Percentiles rank a stretch among this genome's conserved stretches.
phyloP scores from a whole-genome alignment of 2,888 invertebrate species.

The Megalurothrips usitatus region DNA sequence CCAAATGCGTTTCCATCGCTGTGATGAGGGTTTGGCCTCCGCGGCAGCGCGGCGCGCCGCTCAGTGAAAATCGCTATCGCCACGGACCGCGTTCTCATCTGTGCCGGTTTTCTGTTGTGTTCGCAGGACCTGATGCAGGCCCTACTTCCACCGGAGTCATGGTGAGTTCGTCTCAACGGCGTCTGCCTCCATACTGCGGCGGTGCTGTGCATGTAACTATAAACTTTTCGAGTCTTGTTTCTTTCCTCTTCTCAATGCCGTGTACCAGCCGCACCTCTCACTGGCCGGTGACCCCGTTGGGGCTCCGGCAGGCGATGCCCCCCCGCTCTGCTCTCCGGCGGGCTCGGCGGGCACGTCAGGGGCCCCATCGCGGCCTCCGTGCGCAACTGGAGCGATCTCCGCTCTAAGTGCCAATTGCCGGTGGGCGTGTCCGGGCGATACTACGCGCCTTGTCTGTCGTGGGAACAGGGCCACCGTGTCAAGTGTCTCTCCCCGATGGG shows the following conservation, averaged over 20 bases:
- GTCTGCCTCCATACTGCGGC: too few species aligned
- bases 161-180: conserved; percentile 6
- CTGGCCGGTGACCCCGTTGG: background rate
- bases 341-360: background rate
- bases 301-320: background rate
- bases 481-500: background rate
- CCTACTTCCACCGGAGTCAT: conserved; percentile 1
- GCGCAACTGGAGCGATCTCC: background rate
- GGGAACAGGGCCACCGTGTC: background rate
- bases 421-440: background rate
- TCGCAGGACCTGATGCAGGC: conserved; percentile 14
- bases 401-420: background rate
- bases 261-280: background rate
- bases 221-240: too few species aligned
- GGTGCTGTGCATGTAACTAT: too few species aligned
- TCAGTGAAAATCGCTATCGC: too few species aligned
- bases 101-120: background rate
- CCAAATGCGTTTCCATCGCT: too few species aligned
- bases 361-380: background rate
- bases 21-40: too few species aligned
- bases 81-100: too few species aligned
- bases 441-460: background rate
- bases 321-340: background rate
- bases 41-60: too few species aligned
- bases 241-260: too few species aligned